Percentiles rank a stretch among this genome's conserved stretches.
Evolutionary conservation across 2,888 invertebrate genomes (phyloP).

Genomic region (Allophyes oxyacanthae): DNA sequence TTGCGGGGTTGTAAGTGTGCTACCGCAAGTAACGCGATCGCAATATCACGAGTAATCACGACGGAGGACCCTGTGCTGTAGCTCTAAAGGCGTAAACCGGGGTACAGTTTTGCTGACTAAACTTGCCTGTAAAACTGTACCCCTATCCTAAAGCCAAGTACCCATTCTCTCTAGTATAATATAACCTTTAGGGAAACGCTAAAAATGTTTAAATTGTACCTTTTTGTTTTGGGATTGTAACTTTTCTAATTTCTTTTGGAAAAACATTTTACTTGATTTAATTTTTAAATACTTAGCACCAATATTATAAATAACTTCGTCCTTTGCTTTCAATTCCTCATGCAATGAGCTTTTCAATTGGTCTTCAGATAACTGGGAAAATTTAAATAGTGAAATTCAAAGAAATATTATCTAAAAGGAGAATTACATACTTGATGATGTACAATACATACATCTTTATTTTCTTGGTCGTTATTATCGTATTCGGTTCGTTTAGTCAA

Average conservation of each 20-base stretch:
- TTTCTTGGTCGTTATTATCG: conserved; percentile 69
- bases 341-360: conserved; percentile 42
- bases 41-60: too few species aligned
- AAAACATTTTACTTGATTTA: conserved; percentile 60
- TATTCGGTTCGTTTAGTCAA: conserved; percentile 64
- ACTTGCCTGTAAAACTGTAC: too few species aligned
- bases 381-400: background rate
- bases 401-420: background rate
- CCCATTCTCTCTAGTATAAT: too few species aligned
- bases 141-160: too few species aligned
- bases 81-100: too few species aligned
- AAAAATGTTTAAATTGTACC: too few species aligned
- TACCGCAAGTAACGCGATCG: too few species aligned
- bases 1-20: too few species aligned
- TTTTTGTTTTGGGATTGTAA: conserved; percentile 65
- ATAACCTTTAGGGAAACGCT: too few species aligned
- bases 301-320: conserved; percentile 66
- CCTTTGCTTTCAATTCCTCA: conserved; percentile 61
- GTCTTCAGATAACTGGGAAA: conserved; percentile 31
- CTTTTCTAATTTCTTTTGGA: conserved; percentile 70
- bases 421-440: too few species aligned
- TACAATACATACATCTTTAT: conserved; percentile 34
- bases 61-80: too few species aligned
- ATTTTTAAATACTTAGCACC: conserved; percentile 67
- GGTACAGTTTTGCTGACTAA: too few species aligned